These are phyloP conservation scores for Conus betulinus DNA, from an alignment of 1,140 invertebrate species.

Conservation along the genomic window DNA sequence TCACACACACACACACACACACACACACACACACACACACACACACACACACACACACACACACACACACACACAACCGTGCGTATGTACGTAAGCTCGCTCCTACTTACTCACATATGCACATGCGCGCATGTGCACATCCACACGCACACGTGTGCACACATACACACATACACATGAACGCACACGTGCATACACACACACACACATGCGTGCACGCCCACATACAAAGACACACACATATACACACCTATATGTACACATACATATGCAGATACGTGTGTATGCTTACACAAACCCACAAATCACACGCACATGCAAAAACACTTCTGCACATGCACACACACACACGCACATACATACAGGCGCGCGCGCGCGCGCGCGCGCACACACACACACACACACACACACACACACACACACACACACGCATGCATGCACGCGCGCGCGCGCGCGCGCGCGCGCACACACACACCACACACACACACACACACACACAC, in stretches of 20 bases:
- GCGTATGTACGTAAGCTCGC: not conserved
- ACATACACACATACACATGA: not conserved
- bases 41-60: constrained; percentile 10
- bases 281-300: not conserved
- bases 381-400: not conserved
- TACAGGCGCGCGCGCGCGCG: not conserved
- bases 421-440: not conserved
- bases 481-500: no score
- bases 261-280: not conserved
- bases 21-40: constrained; percentile 8
- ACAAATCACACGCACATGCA: not conserved
- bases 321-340: not conserved
- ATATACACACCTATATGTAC: not conserved
- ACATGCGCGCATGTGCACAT: not conserved
- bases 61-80: not conserved
- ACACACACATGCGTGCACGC: not conserved
- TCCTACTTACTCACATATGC: not conserved
- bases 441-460: not conserved
- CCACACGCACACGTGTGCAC: not conserved
- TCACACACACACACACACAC: not conserved
- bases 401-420: constrained; percentile 11
- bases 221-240: not conserved
- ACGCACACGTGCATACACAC: not conserved
- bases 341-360: constrained; percentile 3
- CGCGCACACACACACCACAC: not conserved